Evolutionary conservation across 2,113 vertebrate species (phyloP).

Genomic region (Vidua chalybeata): DNA sequence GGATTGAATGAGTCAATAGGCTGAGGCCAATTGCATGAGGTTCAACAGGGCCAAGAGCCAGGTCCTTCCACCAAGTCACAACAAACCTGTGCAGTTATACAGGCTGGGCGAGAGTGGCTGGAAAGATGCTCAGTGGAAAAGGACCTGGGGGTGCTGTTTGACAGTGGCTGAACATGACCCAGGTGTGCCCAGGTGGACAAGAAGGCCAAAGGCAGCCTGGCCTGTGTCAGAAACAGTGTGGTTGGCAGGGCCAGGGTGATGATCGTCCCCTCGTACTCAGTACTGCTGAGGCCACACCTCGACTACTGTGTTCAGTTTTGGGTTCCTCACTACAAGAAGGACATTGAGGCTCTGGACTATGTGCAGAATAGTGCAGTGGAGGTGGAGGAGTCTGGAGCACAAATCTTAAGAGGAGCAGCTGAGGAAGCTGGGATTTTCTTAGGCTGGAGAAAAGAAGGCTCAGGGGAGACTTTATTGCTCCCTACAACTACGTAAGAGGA

Average conservation of each 20-base stretch:
- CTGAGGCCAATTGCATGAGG: not conserved
- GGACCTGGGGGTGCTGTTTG: not conserved
- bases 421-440: not conserved
- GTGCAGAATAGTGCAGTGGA: not conserved
- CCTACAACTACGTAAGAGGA: not conserved
- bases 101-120: not conserved
- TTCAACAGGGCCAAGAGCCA: not conserved
- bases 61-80: not conserved
- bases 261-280: rapidly evolving
- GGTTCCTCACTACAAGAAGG: not conserved
- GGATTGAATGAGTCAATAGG: not conserved
- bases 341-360: not conserved
- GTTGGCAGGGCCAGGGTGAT: not conserved
- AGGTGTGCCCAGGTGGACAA: not conserved
- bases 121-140: not conserved
- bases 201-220: not conserved
- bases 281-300: not conserved
- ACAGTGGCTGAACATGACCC: not conserved
- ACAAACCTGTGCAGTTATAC: not conserved
- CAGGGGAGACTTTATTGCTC: not conserved
- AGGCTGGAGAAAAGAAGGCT: not conserved
- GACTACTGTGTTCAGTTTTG: not conserved
- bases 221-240: not conserved
- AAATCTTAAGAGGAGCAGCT: not conserved
- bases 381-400: not conserved